Base-by-base conservation (phyloP, 2,797 vertebrate genomes). In the Amphiprion clarkii region DNA sequence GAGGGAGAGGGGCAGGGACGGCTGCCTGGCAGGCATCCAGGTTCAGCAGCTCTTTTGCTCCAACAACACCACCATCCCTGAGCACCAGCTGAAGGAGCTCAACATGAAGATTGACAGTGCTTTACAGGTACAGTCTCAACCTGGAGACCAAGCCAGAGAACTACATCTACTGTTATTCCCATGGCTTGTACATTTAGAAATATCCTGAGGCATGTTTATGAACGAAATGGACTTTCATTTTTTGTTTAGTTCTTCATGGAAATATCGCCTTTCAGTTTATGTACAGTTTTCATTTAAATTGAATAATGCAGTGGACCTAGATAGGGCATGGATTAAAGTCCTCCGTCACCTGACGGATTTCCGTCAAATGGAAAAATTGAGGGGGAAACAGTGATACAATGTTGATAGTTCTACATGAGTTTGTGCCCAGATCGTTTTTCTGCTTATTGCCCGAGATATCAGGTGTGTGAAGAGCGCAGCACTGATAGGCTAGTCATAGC, bases 11-110 rank as follows among this genome's bases (percentile, higher is more conserved):
- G 97, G 96, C 61, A 95, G 96, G 48, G 98, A 98, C 51, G 96
- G 98, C 78, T 96, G 96, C 89, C 93, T 99, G 94, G 96, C 98
- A 67, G 98, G 98, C 79, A 95, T 99, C 84, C 97, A 99, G 95
- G 98, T 99, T 81, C 98, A 99, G 83, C 97, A 98, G 71, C 97
- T 99, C 84, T 99, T 99, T 94, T 99, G 98, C 92, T 98, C 97
- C 21, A 98, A 99, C 88, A 97, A 94, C 84, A 95, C 96, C 78
- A 95, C 95, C 71, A 97, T 99, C 86, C 97, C 98, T 31, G 98
- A 99, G 84, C 97, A 99, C 91, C 98, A 99, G 91, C 96, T 99
- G 73, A 99, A 99, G 93, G 98, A 99, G 68, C 95, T 99, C 75
- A 99, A 98, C 88, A 73, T 96, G 89, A 99, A 98, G 94, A 99